These are phyloP conservation scores for Aldabrachelys gigantea DNA, from an alignment of 2,113 vertebrate genomes.

Conservation along the genomic window DNA sequence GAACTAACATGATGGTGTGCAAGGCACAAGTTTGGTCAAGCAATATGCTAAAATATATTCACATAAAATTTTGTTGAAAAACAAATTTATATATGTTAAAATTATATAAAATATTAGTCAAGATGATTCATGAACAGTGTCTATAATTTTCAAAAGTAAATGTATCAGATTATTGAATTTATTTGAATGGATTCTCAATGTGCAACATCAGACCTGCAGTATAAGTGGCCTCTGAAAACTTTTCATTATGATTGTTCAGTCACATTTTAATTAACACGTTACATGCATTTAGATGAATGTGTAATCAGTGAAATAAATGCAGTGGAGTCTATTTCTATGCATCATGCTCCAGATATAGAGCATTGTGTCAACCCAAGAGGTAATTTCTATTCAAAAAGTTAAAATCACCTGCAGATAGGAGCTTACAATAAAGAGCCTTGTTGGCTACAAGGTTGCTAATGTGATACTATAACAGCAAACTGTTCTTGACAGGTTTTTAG, in stretches of 20 bases:
- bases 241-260: neutral
- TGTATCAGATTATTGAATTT: neutral
- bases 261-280: neutral
- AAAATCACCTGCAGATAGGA: neutral
- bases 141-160: neutral
- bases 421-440: neutral
- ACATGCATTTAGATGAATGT: neutral
- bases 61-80: too few species aligned
- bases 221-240: neutral
- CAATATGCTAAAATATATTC: too few species aligned
- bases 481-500: neutral
- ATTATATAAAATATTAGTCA: neutral
- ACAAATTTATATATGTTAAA: too few species aligned
- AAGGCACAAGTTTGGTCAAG: too few species aligned
- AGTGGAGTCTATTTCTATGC: neutral
- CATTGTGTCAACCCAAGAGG: neutral
- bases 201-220: neutral
- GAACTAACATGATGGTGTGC: too few species aligned
- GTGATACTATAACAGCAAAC: neutral
- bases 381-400: neutral
- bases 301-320: neutral
- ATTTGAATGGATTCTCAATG: neutral
- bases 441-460: neutral
- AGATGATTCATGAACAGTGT: neutral
- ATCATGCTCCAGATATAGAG: neutral